Conservation (phyloP, 2,113 vertebrate genomes). For the Campylorhamphus procurvoides region DNA sequence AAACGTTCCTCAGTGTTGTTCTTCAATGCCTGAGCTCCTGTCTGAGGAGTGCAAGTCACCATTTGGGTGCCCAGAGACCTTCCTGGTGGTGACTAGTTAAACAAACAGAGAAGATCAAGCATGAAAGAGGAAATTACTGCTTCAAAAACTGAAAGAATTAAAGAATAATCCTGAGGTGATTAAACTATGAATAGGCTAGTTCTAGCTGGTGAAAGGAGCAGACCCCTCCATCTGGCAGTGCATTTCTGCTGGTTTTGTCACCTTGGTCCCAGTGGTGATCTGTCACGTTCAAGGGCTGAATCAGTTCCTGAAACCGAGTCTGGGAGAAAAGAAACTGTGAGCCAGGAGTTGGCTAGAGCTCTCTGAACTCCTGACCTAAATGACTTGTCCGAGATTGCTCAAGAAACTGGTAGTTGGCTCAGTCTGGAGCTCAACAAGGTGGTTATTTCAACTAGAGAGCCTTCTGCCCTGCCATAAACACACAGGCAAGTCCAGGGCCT, state of each 20-base stretch:
- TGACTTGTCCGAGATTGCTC: not conserved
- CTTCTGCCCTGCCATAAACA: not conserved
- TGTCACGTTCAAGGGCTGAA: not conserved
- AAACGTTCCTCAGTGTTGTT: not conserved
- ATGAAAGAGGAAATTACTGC: not conserved
- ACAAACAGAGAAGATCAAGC: not conserved
- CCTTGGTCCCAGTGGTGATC: not conserved
- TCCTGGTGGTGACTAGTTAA: not conserved
- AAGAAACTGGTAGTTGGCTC: not conserved
- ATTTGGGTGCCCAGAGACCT: not conserved
- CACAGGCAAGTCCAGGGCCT: rapidly evolving
- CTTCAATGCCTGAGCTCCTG: not conserved
- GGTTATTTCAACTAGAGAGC: not conserved
- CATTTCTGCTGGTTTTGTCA: not conserved
- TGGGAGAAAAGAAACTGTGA: not conserved
- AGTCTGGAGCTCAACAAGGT: not conserved
- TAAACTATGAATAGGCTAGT: not conserved
- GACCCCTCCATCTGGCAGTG: not conserved
- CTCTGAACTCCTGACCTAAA: not conserved
- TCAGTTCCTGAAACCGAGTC: not conserved
- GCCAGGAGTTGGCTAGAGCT: not conserved
- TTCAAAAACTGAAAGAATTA: not conserved
- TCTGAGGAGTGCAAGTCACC: not conserved
- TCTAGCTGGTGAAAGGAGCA: not conserved
- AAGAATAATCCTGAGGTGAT: not conserved